Base-by-base conservation (phyloP, 1,140 invertebrate species). In the Linepithema humile region DNA sequence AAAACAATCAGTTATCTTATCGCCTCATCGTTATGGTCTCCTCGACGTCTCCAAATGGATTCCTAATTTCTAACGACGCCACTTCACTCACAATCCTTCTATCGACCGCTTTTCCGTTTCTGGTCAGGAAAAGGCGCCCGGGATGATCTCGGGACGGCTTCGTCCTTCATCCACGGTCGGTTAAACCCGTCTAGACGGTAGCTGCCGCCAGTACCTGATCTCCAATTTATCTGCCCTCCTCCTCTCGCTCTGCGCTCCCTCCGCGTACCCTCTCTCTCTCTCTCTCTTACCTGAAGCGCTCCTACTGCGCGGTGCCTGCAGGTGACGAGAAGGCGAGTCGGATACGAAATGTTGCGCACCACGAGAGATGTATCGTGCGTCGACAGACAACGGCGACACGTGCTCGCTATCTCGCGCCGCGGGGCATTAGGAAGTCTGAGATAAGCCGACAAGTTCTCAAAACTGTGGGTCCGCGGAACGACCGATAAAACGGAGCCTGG, bases 391-490 rank as follows among this genome's bases (percentile, higher is more conserved):
- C 55, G 55, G 26, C 12, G 77, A 85, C 83, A 59, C 86, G 84
- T 65, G 72, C 65, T 77, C 57, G 50, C 77, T 88, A 83, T 85
- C 77, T 80, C 59, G 45, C n/a, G 29, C 20, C 20, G 15, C 35
- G 15, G 3, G 35, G 45, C 67, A 62, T 70, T 72, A 84, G 55
- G 62, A 57, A 73, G 80, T 82, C 69, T 23, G 26, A 82, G 88
- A 90, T 90, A 90, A 89, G 85, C 50, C 75, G 65, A 86, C 85
- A 69, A 78, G 23, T 69, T 26, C 26, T 83, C 48, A 64, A 62
- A 78, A 32, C 50, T 53, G 59, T 32, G 23, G 10, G 29, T 12
- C 59, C 9, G 55, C 45, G 48, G 60, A 69, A 57, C 72, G 60
- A 53, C 88, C 88, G 73, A n/a, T 89, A 85, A 88, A 85, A 78